Evolutionary conservation across 30 jellyfish, hydroid and myxozoan genomes (phyloP).

Genomic region (Pseudorhiza aurosa): DNA sequence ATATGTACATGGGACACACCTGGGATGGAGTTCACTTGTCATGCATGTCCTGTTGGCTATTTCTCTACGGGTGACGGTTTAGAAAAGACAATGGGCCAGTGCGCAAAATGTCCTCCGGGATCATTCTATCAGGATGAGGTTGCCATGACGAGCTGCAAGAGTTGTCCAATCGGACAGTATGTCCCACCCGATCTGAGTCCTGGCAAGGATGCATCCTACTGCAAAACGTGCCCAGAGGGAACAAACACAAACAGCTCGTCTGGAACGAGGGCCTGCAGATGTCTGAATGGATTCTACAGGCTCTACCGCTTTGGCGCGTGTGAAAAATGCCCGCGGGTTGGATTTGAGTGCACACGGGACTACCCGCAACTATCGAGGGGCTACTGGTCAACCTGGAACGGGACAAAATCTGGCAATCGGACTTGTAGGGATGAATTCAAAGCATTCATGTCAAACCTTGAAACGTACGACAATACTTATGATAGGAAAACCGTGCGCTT

Average conservation of each 20-base stretch:
- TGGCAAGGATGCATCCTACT: constrained; percentile 38
- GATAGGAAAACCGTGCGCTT: constrained; percentile 11
- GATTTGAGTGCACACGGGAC: constrained; percentile 37
- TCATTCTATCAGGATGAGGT: constrained; percentile 43
- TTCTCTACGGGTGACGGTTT: background rate
- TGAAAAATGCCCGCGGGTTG: constrained; percentile 3
- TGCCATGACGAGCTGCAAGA: constrained; percentile 32
- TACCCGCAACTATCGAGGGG: constrained; percentile 22
- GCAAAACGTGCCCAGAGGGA: constrained; percentile 61
- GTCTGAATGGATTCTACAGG: constrained; percentile 38
- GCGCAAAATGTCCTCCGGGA: constrained; percentile 43
- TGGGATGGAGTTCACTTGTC: background rate
- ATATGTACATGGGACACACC: background rate
- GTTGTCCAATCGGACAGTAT: constrained; percentile 40
- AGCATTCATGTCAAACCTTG: constrained; percentile 10
- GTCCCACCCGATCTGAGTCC: constrained; percentile 37
- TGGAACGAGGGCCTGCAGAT: constrained; percentile 40
- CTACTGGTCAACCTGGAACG: constrained; percentile 49
- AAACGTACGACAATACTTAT: background rate
- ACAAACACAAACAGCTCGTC: constrained; percentile 39
- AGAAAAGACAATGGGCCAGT: background rate
- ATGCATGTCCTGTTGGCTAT: background rate
- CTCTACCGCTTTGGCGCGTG: constrained; percentile 51
- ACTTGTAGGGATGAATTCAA: background rate
- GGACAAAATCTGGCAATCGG: background rate